These are phyloP conservation scores for Lasioglossum albipes DNA, from an alignment of 1,140 invertebrate genomes.

Conservation along the genomic window DNA sequence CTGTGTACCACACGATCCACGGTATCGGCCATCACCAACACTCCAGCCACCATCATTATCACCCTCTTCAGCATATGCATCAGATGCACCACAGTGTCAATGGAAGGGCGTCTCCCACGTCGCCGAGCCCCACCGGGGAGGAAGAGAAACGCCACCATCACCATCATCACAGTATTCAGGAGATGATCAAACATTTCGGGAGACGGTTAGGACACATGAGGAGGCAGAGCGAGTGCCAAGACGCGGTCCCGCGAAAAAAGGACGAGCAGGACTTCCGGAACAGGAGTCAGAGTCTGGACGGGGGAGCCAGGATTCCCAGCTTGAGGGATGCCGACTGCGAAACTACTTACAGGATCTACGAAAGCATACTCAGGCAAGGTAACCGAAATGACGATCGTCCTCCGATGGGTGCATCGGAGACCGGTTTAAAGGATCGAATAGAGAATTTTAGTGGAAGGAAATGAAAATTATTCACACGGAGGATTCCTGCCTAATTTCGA, in stretches of 20 bases:
- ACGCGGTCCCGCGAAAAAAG: slow-evolving; percentile 74
- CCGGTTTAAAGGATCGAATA: not conserved
- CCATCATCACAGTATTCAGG: slow-evolving; percentile 82
- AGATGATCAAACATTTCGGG: slow-evolving; percentile 86
- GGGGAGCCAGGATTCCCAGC: slow-evolving; percentile 79
- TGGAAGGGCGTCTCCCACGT: slow-evolving; percentile 61
- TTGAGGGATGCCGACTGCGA: slow-evolving; percentile 85
- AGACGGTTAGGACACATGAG: slow-evolving; percentile 80
- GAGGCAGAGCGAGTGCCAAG: slow-evolving; percentile 78
- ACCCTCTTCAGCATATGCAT: slow-evolving; percentile 64
- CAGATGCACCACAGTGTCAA: slow-evolving; percentile 60
- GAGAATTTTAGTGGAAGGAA: no score
- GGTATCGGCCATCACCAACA: slow-evolving; percentile 65
- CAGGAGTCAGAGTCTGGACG: slow-evolving; percentile 89
- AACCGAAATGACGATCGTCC: slow-evolving; percentile 58
- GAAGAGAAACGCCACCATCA: slow-evolving; percentile 73
- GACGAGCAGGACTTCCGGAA: slow-evolving; percentile 84
- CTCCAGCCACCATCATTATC: slow-evolving; percentile 57
- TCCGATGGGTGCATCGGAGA: no score
- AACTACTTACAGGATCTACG: slow-evolving; percentile 89
- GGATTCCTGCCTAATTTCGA: no score
- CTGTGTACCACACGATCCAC: slow-evolving; percentile 72
- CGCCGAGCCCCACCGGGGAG: slow-evolving; percentile 68
- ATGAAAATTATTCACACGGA: no score
- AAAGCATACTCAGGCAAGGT: slow-evolving; percentile 90